Evolutionary conservation across 2,113 vertebrate genomes (phyloP).

Genomic region (Brachypodius melanocephalos): DNA sequence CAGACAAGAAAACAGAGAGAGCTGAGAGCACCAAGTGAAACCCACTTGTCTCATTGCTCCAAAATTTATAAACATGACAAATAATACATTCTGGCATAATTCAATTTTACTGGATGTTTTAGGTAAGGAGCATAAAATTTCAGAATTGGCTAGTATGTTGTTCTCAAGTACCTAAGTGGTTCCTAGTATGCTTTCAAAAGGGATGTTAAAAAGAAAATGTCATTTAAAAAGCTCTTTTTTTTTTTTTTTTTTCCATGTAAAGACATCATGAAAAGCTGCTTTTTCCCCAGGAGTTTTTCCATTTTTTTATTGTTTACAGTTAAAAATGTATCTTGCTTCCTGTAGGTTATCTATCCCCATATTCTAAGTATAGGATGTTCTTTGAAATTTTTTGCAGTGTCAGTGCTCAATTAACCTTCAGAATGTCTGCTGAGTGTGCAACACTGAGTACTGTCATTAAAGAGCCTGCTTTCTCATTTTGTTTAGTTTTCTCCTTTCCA

Average conservation of each 20-base stretch:
- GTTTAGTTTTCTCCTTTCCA: neutral
- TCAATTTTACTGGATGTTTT: neutral
- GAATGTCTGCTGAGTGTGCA: neutral
- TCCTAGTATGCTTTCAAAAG: neutral
- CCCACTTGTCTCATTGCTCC: neutral
- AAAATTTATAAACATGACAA: neutral
- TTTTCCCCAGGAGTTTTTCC: neutral
- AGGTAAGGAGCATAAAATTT: neutral
- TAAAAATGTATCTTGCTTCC: neutral
- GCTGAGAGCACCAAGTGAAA: constrained; percentile 30
- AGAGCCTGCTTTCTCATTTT: neutral
- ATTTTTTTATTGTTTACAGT: neutral
- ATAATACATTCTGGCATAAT: neutral
- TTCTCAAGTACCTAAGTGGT: neutral
- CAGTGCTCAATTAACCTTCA: neutral
- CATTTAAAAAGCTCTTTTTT: neutral
- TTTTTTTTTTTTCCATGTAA: neutral
- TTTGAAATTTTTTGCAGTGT: neutral
- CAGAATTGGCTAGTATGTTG: neutral
- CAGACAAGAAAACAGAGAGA: neutral
- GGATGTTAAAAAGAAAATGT: neutral
- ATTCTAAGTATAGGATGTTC: neutral
- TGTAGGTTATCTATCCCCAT: neutral
- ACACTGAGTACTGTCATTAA: neutral
- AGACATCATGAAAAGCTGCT: neutral